Conservation (phyloP, 2,888 invertebrate genomes). For the Coremacera marginata region DNA sequence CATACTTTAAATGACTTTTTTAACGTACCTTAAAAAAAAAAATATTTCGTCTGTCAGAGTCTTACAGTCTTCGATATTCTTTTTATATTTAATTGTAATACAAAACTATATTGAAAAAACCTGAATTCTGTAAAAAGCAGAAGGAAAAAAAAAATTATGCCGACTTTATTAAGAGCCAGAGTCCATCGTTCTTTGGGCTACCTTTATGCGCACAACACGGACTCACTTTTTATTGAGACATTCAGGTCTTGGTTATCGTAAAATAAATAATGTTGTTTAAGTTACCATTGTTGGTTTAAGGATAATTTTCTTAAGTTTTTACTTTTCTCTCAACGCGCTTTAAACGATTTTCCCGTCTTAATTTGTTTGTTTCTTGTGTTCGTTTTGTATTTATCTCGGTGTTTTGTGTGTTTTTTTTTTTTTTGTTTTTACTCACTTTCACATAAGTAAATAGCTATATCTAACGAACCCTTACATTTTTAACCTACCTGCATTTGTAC, state of each 20-base stretch:
- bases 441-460: neutral
- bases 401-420: neutral
- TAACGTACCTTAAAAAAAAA: neutral
- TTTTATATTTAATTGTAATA: too few species aligned
- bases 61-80: neutral
- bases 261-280: constrained; percentile 52
- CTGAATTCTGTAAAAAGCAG: neutral
- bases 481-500: constrained; percentile 26
- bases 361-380: constrained; percentile 5
- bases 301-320: constrained; percentile 16
- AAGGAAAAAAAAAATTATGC: neutral
- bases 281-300: constrained; percentile 46
- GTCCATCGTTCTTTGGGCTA: neutral
- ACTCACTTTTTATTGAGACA: constrained; percentile 60
- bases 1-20: constrained; percentile 21
- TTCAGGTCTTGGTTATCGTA: constrained; percentile 57
- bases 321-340: constrained; percentile 10
- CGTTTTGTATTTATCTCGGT: neutral
- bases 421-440: constrained; percentile 14
- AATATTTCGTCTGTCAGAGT: neutral
- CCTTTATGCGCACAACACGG: constrained; percentile 5
- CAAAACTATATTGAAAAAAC: constrained; percentile 29
- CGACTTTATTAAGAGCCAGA: too few species aligned
- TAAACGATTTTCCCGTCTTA: neutral
- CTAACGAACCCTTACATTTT: neutral